Percentiles rank a stretch among this genome's conserved stretches.
Evolutionary conservation across 1,140 invertebrate species (phyloP).

Genomic region (Calosoma granatense): DNA sequence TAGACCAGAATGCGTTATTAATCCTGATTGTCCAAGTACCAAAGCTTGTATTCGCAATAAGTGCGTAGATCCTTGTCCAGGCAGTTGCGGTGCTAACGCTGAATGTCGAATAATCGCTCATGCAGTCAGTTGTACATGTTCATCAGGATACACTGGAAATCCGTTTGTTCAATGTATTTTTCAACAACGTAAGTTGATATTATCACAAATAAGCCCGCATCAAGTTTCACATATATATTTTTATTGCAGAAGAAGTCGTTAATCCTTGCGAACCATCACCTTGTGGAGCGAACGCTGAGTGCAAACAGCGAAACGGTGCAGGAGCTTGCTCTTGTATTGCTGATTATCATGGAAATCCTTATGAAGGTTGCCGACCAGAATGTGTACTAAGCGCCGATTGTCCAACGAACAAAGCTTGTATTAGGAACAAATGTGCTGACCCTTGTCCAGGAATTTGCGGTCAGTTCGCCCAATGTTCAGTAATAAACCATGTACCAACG

Average conservation of each 20-base stretch:
- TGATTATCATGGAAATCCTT: slow-evolving; percentile 63
- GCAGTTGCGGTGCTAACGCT: slow-evolving; percentile 65
- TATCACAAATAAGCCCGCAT: slow-evolving; percentile 32
- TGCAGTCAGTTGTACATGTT: slow-evolving; percentile 63
- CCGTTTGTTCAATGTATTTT: slow-evolving; percentile 53
- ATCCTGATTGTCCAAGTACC: slow-evolving; percentile 62
- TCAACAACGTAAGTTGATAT: slow-evolving; percentile 26
- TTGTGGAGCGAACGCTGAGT: slow-evolving; percentile 71
- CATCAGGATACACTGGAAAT: slow-evolving; percentile 64
- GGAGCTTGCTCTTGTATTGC: slow-evolving; percentile 70
- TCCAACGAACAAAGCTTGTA: slow-evolving; percentile 63
- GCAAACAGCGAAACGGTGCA: slow-evolving; percentile 55
- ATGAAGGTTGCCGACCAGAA: slow-evolving; percentile 68
- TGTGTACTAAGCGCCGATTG: slow-evolving; percentile 76
- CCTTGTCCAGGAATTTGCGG: slow-evolving; percentile 81
- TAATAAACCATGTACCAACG: slow-evolving; percentile 69
- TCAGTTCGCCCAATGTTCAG: slow-evolving; percentile 67
- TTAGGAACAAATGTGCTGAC: slow-evolving; percentile 70
- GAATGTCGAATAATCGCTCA: slow-evolving; percentile 67
- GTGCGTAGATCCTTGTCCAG: slow-evolving; percentile 65
- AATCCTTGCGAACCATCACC: slow-evolving; percentile 69
- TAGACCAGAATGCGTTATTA: slow-evolving; percentile 64
- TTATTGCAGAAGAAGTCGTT: not conserved
- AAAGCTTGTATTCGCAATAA: slow-evolving; percentile 65
- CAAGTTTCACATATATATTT: not conserved